phyloP scores from a whole-genome alignment of 2,113 vertebrate species.

The Myrmecophaga tridactyla region DNA sequence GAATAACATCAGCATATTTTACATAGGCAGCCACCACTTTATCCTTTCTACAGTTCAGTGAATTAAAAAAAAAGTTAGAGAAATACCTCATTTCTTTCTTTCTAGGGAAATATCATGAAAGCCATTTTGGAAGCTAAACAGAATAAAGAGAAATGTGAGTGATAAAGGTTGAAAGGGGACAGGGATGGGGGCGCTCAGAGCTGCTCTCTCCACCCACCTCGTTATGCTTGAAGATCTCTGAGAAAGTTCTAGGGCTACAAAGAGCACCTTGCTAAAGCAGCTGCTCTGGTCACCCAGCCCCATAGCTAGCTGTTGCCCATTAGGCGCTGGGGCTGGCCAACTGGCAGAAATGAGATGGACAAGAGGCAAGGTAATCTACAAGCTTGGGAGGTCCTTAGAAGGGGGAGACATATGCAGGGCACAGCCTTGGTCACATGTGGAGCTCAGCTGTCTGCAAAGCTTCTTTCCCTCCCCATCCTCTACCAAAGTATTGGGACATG shows the following conservation, averaged over 20 bases:
- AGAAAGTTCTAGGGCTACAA: slow-evolving; percentile 2
- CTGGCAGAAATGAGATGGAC: background rate
- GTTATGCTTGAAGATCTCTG: background rate
- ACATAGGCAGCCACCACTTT: background rate
- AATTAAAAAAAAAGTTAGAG: background rate
- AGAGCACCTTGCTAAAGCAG: background rate
- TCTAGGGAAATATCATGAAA: background rate
- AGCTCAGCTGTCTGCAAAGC: background rate
- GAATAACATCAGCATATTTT: background rate
- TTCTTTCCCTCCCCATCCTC: background rate
- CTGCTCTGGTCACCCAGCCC: background rate
- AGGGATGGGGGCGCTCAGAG: background rate
- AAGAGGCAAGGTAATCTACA: background rate
- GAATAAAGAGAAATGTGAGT: background rate
- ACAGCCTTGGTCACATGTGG: background rate
- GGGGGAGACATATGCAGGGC: too few relatives aligned
- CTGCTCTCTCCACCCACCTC: background rate
- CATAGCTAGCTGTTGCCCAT: background rate
- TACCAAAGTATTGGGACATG: background rate
- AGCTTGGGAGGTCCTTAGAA: background rate
- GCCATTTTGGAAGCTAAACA: background rate
- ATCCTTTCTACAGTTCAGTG: background rate
- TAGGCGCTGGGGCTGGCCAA: background rate
- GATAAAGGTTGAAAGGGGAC: background rate
- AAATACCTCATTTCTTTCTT: background rate